phyloP scores from a whole-genome alignment of 2,797 vertebrate genomes.

The Acipenser oxyrinchus region DNA sequence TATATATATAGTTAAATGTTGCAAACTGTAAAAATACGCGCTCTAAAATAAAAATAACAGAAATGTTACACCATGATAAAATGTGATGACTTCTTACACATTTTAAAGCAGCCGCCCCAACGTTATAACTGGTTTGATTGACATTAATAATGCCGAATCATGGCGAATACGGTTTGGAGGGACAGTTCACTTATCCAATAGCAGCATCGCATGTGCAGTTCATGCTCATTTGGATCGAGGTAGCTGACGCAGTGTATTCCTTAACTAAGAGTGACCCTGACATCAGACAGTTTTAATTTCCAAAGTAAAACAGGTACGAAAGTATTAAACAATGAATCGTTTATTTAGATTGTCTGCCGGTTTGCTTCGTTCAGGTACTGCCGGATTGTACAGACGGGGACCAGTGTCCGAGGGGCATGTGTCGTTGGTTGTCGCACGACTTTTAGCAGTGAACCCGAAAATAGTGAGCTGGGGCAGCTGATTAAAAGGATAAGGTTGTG shows the following conservation, averaged over 20 bases:
- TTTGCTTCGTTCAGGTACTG: not conserved
- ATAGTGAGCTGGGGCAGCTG: conserved; percentile 64
- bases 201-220: no score
- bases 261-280: no score
- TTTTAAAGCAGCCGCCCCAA: no score
- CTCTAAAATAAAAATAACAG: no score
- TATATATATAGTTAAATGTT: no score
- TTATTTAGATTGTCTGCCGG: conserved; percentile 31
- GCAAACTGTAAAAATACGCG: no score
- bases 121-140: no score
- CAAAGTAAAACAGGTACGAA: no score
- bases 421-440: conserved; percentile 27
- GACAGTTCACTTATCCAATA: not conserved
- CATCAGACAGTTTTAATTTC: no score
- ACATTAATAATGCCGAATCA: no score
- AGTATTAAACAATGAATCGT: conserved; percentile 41
- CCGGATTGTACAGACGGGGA: conserved; percentile 36
- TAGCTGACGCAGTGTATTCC: not conserved
- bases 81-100: no score
- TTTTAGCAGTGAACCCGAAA: conserved; percentile 31
- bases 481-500: conserved; percentile 90
- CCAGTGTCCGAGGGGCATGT: conserved; percentile 13
- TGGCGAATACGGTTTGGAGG: not conserved
- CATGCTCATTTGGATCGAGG: not conserved
- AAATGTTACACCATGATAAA: no score